Percentiles rank a stretch among this genome's conserved stretches.
Evolutionary conservation across 2,113 vertebrate genomes (phyloP).

Genomic region (Ceyx melanurus): DNA sequence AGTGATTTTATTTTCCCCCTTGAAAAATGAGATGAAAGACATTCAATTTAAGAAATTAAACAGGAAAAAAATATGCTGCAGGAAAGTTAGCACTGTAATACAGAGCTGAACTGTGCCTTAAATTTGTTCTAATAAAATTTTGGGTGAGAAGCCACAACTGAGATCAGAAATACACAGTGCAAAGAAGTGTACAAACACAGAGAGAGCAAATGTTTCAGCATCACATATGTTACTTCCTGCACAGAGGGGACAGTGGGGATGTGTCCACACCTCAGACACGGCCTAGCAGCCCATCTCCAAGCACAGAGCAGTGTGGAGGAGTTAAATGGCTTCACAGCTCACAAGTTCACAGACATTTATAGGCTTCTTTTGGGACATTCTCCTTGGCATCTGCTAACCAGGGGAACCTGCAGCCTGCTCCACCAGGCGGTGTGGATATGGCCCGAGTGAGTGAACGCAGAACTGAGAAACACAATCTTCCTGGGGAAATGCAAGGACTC

Average conservation of each 20-base stretch:
- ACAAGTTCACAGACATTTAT: not conserved
- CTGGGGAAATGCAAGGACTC: not conserved
- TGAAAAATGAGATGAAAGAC: not conserved
- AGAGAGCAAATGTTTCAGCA: not conserved
- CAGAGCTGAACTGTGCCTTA: not conserved
- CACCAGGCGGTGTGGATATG: not conserved
- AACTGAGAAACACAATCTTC: not conserved
- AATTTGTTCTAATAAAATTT: not conserved
- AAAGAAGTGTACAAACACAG: not conserved
- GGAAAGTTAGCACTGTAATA: not conserved
- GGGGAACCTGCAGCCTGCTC: not conserved
- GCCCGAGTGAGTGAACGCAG: fast-evolving
- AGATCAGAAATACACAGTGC: not conserved
- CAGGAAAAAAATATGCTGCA: not conserved
- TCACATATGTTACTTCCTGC: not conserved
- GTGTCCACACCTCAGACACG: not conserved
- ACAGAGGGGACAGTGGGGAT: not conserved
- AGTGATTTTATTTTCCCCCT: not conserved
- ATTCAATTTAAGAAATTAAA: not conserved
- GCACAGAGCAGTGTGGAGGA: not conserved
- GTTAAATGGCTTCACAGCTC: not conserved
- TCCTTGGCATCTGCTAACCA: not conserved
- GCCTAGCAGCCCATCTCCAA: not conserved
- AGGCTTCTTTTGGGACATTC: not conserved
- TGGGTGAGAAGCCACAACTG: not conserved